These are phyloP conservation scores for Elgaria multicarinata DNA, from an alignment of 2,113 vertebrate species.

Conservation along the genomic window DNA sequence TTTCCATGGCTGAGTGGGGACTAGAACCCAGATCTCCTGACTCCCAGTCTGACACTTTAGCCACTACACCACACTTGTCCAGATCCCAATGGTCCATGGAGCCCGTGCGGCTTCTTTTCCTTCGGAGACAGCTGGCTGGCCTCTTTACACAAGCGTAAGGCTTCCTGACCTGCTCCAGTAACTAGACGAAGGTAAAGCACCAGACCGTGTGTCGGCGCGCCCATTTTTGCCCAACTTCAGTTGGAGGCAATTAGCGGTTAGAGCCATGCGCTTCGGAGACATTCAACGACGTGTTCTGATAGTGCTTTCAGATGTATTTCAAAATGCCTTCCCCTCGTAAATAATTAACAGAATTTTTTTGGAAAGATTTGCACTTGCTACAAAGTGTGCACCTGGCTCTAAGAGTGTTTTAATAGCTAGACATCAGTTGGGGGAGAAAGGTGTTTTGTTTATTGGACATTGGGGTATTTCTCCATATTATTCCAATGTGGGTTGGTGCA, in stretches of 20 bases:
- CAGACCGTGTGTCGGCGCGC: background rate
- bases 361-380: background rate
- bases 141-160: background rate
- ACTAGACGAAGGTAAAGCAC: background rate
- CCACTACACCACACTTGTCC: too few species aligned
- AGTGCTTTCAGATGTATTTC: background rate
- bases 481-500: too few species aligned
- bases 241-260: conserved; percentile 7
- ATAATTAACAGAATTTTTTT: conserved; percentile 1
- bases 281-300: background rate
- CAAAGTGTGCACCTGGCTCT: background rate
- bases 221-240: background rate
- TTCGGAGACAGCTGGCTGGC: background rate
- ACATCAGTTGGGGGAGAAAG: background rate
- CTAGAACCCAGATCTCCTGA: too few species aligned
- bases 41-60: too few species aligned
- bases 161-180: background rate
- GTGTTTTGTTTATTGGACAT: background rate
- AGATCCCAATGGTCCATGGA: background rate
- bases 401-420: background rate
- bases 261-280: conserved; percentile 17
- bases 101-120: background rate
- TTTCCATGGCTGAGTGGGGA: too few species aligned
- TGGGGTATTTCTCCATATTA: background rate
- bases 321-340: conserved; percentile 23